These are phyloP conservation scores for Chionis minor DNA, from an alignment of 2,113 vertebrate genomes.

Conservation along the genomic window DNA sequence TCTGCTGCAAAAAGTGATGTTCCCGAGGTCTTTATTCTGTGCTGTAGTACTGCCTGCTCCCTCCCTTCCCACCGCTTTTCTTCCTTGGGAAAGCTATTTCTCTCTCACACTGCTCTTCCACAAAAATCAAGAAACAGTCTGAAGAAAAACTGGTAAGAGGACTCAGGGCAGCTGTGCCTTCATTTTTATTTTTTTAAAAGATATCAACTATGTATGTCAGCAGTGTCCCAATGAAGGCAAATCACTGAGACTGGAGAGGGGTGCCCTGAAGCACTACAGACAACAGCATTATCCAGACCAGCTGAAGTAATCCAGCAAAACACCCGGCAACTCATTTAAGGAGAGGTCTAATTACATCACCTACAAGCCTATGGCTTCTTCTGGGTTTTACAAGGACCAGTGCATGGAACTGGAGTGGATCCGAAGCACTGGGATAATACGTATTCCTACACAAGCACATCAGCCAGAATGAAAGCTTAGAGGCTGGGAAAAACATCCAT, in stretches of 20 bases:
- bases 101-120: not conserved
- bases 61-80: not conserved
- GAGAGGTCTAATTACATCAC: not conserved
- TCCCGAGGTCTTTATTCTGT: not conserved
- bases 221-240: not conserved
- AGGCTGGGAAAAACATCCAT: not conserved
- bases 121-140: not conserved
- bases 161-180: not conserved
- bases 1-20: not conserved
- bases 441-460: not conserved
- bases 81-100: not conserved
- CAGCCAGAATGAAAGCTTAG: not conserved
- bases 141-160: not conserved
- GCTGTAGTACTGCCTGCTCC: accelerated
- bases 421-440: accelerated
- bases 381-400: not conserved
- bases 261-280: not conserved
- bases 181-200: not conserved
- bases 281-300: not conserved
- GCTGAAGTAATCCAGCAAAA: not conserved
- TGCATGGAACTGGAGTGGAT: not conserved
- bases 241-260: not conserved
- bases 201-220: not conserved
- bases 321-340: not conserved
- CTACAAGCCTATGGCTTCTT: not conserved